Evolutionary conservation across 2,113 vertebrate genomes (phyloP).

Genomic region (Tupaia chinensis): DNA sequence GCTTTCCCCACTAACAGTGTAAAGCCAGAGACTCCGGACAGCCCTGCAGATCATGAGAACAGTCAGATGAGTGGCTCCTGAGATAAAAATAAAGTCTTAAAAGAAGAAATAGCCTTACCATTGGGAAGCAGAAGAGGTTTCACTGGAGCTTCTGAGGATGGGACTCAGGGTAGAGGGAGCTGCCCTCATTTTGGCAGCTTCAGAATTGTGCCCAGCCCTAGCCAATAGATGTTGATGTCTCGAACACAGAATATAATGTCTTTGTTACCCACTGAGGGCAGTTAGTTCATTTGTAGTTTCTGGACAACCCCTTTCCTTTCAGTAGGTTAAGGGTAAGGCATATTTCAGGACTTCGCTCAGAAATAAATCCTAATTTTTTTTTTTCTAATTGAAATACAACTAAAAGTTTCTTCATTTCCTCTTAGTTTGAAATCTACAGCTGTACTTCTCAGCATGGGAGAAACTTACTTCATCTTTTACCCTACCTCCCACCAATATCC

Average conservation of each 20-base stretch:
- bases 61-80: conserved; percentile 41
- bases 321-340: neutral
- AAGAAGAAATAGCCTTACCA: conserved; percentile 29
- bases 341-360: conserved; percentile 27
- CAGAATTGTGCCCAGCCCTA: conserved; percentile 13
- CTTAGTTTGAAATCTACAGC: conserved; percentile 56
- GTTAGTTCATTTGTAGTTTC: conserved; percentile 5
- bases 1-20: neutral
- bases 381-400: conserved; percentile 29
- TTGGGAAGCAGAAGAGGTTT: conserved; percentile 36
- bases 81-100: conserved; percentile 61
- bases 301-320: neutral
- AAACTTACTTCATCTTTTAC: conserved; percentile 49
- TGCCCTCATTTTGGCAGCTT: conserved; percentile 6
- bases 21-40: conserved; percentile 47
- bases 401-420: conserved; percentile 58
- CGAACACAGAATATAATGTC: neutral
- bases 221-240: neutral
- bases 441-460: conserved; percentile 22
- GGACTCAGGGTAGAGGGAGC: neutral
- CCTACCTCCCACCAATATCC: neutral
- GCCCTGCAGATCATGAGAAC: conserved; percentile 3
- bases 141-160: conserved; percentile 33
- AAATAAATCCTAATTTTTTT: conserved; percentile 56
- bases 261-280: neutral